Evolutionary conservation across 35 echinoderm and acorn worm genomes (phyloP), one percentile per base, ranked within the genome.

Genomic region (Holothuria glaberrima): DNA sequence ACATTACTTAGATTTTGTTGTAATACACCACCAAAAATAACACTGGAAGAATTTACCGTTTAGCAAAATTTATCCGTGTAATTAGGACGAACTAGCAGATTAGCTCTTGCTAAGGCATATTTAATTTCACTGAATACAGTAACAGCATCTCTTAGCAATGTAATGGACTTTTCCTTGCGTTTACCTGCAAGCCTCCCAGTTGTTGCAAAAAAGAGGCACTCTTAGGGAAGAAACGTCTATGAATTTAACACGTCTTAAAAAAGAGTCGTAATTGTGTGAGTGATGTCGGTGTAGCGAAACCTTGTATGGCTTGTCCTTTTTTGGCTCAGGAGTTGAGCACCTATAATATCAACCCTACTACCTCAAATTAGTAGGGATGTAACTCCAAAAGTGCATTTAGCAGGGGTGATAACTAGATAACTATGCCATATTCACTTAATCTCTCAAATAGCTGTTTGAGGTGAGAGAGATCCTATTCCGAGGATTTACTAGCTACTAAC

Each of bases 241-340:
- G 72, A 93, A 93, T 58, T 93, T 93, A 5, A 93, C 34, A 18
- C 90, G 30, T 17, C 92, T 78, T n/a, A 93, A 79, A n/a, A 74
- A 93, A 41, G n/a, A 70, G 61, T 13, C 87, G 67, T 19, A 92
- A 71, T 30, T 79, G 38, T 3, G 22, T 45, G 0, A 88, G 28
- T 35, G 91, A 65, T 6, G 60, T 84, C 21, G 92, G 92, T 2
- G 0, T 22, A 0, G 86, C 86, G 54, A 93, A 89, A 36, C 72
- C 50, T 10, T 22, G 16, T 16, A 93, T 89, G 20, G 87, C 61
- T 12, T 71, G 58, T 2, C 89, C 92, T n/a, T 89, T 88, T 0
- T 88, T 22, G 34, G 86, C 56, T 33, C n/a, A 82, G 71, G 16
- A 58, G 74, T 34, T 44, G 9, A 30, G 86, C 70, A 28, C 90